Evolutionary conservation across 1,140 invertebrate genomes (phyloP), one percentile per base, ranked within the genome.

Genomic region (Tetramorium alpestre): DNA sequence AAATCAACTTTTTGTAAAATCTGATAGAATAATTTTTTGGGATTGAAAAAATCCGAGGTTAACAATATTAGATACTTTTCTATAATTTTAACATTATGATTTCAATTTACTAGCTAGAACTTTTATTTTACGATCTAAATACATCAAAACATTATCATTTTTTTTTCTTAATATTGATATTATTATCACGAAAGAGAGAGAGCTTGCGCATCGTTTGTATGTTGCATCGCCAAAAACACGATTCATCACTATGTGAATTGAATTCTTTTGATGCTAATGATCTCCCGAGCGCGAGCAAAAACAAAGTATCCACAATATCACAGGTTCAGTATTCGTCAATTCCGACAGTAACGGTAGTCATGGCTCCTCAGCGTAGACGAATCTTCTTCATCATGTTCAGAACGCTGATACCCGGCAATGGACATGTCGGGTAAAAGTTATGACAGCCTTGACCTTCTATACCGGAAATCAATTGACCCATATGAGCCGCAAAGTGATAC

Each of bases 401-500:
- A 41, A 97, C 97, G 93, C 96, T 96, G 41, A 96, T 93, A 18
- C 97, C 96, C 28, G 97, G 96, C 87, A 97, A 94, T 6, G 97
- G 97, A 92, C 97, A 97, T 28, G 96, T 96, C 3, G 97, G 97
- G 91, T 97, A 97, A 94, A 97, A 97, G 91, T 97, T 97, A 92
- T 97, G 96, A 89, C 97, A 97, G 65, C 97, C 97, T 89, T 97
- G 96, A 89, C 97, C 97, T 91, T 97, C 97, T 11, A 97, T 94
- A 13, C 97, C 97, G 49, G 96, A 95, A 58, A 98, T 96, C 64
- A 98, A 94, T 94, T 98, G 97, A 76, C 97, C 97, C 97, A 98
- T 98, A 93, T 98, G 97, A 7, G 97, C 97, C 0, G 97, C 97
- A 93, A 97, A 98, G 93, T 98, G 97, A 94, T 97, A 98, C 91